Conservation (phyloP, 2,797 vertebrate species). For the Bufotes viridis region DNA sequence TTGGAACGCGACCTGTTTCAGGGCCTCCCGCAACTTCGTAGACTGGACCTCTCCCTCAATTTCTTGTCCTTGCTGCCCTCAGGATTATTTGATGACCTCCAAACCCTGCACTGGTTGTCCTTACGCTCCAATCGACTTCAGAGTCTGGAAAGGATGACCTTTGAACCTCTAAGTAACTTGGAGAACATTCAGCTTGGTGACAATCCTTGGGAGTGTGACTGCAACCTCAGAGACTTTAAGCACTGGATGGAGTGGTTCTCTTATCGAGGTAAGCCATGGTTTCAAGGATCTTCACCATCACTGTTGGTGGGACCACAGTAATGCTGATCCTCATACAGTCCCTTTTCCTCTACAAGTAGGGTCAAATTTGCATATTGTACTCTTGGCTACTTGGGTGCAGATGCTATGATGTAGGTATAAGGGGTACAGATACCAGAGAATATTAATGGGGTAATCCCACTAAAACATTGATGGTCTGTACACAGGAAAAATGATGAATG, state of each 20-base stretch:
- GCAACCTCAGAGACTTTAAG: constrained; percentile 96
- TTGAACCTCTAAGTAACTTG: constrained; percentile 90
- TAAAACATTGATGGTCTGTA: no score
- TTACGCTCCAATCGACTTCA: constrained; percentile 91
- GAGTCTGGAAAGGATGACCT: constrained; percentile 90
- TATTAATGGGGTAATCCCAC: no score
- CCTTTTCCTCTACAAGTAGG: no score
- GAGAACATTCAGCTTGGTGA: constrained; percentile 91
- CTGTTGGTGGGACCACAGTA: not conserved
- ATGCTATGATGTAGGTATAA: not conserved
- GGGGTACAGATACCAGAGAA: not conserved
- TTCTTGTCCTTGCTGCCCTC: constrained; percentile 88
- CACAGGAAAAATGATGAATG: no score
- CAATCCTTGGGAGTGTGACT: constrained; percentile 99
- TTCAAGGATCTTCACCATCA: not conserved
- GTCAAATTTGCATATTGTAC: no score
- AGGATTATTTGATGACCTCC: constrained; percentile 87
- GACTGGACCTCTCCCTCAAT: constrained; percentile 92
- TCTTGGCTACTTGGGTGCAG: not conserved
- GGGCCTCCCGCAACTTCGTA: constrained; percentile 81
- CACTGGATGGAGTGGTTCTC: constrained; percentile 99
- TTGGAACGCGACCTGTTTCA: constrained; percentile 89
- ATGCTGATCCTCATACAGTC: no score
- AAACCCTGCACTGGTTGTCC: constrained; percentile 88
- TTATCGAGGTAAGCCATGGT: constrained; percentile 85